Base-by-base conservation (phyloP, 2,888 invertebrate species). In the Lysandra bellargus region DNA sequence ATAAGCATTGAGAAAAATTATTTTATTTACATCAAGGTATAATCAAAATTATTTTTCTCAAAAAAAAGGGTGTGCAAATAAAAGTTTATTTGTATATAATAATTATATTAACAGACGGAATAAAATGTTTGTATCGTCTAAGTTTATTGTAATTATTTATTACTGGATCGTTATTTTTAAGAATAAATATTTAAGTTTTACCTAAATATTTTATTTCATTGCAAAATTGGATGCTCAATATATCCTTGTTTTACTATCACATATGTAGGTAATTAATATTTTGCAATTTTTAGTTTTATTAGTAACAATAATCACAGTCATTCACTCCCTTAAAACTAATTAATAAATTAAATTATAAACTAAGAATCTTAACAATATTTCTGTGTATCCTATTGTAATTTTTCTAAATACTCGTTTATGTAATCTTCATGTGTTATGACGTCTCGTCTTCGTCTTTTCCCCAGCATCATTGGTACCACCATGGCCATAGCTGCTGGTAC, bases 401-500 rank as follows among this genome's bases (percentile, higher is more conserved):
- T 78, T 30, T 78, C 44, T 37, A 80, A n/a, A 57, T 75, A 49
- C 12, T 80, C 61, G 64, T 78, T 78, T 69, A 80, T 7, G 61
- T 78, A 74, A 60, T 44, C 57, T 17, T 79, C 73, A n/a, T 73
- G 44, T 4, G 74, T 14, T 30, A 23, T 17, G 57, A 89, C 81
- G 64, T 89, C 90, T 82, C 92, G 86, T 85, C 90, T 90, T 82
- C 90, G 85, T n/a, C 92, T 88, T 83, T 90, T 87, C n/a, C 96
- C 96, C 80, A 97, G 91, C 88, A 97, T 96, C 95, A 97, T 96
- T 0, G 97, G 97, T 61, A 97, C 96, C 83, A 97, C 95, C 96
- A 97, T 96, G 0, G 97, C 97, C 96, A 97, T 96, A 0, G 97
- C 97, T 0, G 97, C 97, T 6, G 97, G 97, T 33, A 97, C 95